Percentiles rank a stretch among this genome's conserved stretches.
phyloP scores from a whole-genome alignment of 2,797 vertebrate genomes.

The Notamacropus eugenii region DNA sequence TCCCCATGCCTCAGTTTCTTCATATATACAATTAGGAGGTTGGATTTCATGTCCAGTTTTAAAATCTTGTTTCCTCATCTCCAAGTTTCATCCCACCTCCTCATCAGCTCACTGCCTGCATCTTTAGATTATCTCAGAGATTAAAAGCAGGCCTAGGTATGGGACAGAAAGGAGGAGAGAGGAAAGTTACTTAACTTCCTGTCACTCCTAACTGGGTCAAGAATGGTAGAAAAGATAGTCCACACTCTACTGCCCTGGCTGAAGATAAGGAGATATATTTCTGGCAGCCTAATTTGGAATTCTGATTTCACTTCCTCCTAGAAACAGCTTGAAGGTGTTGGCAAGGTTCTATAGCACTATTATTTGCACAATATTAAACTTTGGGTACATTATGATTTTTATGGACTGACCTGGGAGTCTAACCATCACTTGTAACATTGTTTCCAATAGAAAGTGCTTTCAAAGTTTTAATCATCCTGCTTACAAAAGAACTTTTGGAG shows the following conservation, averaged over 20 bases:
- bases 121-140: neutral
- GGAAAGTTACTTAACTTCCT: neutral
- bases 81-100: neutral
- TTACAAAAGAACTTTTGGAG: conserved; percentile 44
- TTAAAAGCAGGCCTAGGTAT: neutral
- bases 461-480: conserved; percentile 35
- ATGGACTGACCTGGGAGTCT: conserved; percentile 7
- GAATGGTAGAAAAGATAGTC: neutral
- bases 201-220: neutral
- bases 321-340: neutral
- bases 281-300: neutral
- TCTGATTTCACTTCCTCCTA: neutral
- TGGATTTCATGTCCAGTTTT: neutral
- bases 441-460: conserved; percentile 36
- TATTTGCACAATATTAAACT: neutral
- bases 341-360: neutral
- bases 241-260: neutral
- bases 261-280: neutral
- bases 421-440: conserved; percentile 24
- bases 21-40: neutral
- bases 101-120: neutral
- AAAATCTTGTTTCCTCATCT: neutral
- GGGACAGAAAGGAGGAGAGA: neutral
- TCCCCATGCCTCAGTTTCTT: neutral
- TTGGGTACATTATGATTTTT: neutral